These are phyloP conservation scores for Amiota minor DNA, from an alignment of 2,888 invertebrate genomes.

Conservation along the genomic window DNA sequence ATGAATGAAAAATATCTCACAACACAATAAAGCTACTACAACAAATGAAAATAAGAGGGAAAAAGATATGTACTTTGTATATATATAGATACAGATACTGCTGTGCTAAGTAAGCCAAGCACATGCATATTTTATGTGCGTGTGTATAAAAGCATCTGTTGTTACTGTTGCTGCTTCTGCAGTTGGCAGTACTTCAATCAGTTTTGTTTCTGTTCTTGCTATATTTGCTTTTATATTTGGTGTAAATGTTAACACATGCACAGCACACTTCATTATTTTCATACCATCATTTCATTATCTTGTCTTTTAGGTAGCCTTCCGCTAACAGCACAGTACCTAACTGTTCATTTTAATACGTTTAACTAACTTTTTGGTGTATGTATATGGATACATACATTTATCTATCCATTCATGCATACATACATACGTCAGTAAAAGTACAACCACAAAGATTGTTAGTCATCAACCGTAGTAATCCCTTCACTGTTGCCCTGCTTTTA, in stretches of 20 bases:
- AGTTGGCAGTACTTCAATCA: neutral
- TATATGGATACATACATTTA: neutral
- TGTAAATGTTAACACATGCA: slow-evolving; percentile 1
- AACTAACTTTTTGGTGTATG: no score
- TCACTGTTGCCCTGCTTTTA: no score
- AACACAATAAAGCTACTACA: no score
- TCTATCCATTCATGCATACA: neutral
- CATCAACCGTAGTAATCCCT: no score
- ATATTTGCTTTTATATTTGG: neutral
- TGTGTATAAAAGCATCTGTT: neutral
- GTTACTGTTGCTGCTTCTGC: neutral
- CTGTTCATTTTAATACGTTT: neutral
- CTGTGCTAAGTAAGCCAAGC: neutral
- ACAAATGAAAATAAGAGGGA: neutral
- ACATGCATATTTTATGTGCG: slow-evolving; percentile 6
- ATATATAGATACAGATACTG: neutral
- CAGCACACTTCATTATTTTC: slow-evolving; percentile 22
- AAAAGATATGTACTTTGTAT: neutral
- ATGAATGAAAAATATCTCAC: neutral
- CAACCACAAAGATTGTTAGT: no score
- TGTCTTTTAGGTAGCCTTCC: neutral
- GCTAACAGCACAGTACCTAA: neutral
- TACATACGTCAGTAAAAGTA: no score
- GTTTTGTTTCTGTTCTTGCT: neutral
- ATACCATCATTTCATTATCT: neutral